Conservation (phyloP, 2,888 invertebrate species). For the Sinhomidia bicolor region DNA sequence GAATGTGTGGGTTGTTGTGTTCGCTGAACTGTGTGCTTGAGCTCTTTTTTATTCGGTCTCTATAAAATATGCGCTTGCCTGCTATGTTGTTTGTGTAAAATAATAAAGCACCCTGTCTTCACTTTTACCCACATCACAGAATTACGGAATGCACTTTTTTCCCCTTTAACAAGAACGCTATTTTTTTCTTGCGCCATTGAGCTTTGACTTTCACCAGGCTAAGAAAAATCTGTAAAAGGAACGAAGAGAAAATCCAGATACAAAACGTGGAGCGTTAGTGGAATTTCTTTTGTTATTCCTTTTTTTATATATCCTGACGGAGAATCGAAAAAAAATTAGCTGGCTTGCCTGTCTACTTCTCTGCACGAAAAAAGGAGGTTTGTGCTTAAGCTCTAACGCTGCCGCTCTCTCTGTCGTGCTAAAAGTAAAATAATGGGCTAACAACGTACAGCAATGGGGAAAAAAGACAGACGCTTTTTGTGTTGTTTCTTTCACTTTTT, state of each 20-base stretch:
- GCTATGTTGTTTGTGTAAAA: background rate
- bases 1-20: background rate
- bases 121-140: background rate
- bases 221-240: conserved; percentile 7
- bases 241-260: background rate
- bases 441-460: background rate
- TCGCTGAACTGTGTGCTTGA: too few relatives aligned
- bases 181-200: background rate
- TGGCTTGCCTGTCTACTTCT: background rate
- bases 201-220: background rate
- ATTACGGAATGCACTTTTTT: too few relatives aligned
- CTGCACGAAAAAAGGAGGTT: background rate
- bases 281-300: background rate
- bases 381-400: background rate
- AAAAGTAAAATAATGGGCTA: background rate
- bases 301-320: background rate
- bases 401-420: background rate
- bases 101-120: background rate
- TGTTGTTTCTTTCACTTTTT: background rate
- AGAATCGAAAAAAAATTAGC: background rate
- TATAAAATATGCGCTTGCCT: background rate
- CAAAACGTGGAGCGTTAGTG: background rate
- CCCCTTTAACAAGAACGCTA: too few relatives aligned
- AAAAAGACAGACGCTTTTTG: background rate
- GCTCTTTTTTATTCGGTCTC: background rate